phyloP scores from a whole-genome alignment of 2,888 invertebrate genomes.

The Hyles lineata region DNA sequence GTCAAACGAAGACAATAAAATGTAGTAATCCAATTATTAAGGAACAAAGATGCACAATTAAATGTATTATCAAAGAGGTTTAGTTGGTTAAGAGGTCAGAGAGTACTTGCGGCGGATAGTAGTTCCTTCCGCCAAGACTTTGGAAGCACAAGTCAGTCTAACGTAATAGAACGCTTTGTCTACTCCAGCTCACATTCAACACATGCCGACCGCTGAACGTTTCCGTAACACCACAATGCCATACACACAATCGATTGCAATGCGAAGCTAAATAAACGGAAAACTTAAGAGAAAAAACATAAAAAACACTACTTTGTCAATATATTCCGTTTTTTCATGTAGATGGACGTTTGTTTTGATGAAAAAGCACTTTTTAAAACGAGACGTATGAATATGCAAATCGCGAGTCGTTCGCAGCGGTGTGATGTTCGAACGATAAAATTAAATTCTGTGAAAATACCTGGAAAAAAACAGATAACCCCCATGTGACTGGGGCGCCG shows the following conservation, averaged over 20 bases:
- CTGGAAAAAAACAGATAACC: slow-evolving; percentile 41
- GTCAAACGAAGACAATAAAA: too few species aligned
- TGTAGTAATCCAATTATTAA: too few species aligned
- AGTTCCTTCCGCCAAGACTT: slow-evolving; percentile 1
- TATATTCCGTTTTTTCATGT: slow-evolving; percentile 33
- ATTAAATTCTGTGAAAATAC: slow-evolving; percentile 52
- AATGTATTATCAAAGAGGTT: not conserved
- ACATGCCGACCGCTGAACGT: not conserved
- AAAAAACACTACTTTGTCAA: slow-evolving; percentile 18
- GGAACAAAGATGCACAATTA: not conserved
- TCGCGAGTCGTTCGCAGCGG: slow-evolving; percentile 43
- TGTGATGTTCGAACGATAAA: slow-evolving; percentile 51
- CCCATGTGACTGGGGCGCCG: not conserved
- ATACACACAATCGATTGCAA: slow-evolving; percentile 10
- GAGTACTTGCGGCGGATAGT: not conserved
- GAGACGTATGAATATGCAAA: slow-evolving; percentile 59
- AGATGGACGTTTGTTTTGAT: slow-evolving; percentile 42
- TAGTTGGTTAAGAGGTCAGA: not conserved
- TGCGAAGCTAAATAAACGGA: not conserved
- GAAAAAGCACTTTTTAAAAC: slow-evolving; percentile 51
- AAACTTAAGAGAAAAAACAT: not conserved
- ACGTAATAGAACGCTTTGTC: not conserved
- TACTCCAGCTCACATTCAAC: not conserved
- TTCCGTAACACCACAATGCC: slow-evolving; percentile 11
- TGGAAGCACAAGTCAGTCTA: not conserved